These are phyloP conservation scores for Helicoverpa armigera DNA, from an alignment of 1,140 invertebrate genomes.

Conservation along the genomic window DNA sequence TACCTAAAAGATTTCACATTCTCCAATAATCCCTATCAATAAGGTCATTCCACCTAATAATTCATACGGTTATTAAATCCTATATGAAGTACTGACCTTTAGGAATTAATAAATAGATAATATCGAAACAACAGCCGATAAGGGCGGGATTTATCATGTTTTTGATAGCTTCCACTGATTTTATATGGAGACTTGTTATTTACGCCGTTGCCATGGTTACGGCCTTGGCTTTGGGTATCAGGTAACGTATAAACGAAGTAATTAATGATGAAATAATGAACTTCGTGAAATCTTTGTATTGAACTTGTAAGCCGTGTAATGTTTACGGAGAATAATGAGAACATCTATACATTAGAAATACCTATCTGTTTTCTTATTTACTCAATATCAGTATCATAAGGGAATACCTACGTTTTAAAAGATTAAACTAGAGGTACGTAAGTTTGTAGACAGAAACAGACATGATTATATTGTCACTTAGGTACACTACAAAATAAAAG, in stretches of 20 bases:
- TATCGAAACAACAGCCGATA: conserved; percentile 41
- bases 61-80: conserved; percentile 22
- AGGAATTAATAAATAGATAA: conserved; percentile 45
- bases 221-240: conserved; percentile 26
- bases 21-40: neutral
- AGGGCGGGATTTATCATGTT: neutral
- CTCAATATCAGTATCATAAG: no score
- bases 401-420: no score
- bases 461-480: no score
- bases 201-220: conserved; percentile 29
- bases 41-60: neutral
- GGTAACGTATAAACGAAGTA: neutral
- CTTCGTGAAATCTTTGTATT: neutral
- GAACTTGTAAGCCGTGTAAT: neutral
- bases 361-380: no score
- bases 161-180: conserved; percentile 35
- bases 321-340: no score
- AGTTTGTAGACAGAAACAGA: no score
- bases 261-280: neutral
- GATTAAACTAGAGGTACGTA: no score
- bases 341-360: no score
- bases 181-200: conserved; percentile 37
- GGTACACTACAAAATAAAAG: no score
- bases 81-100: conserved; percentile 27
- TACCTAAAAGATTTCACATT: neutral